These are phyloP conservation scores for Ormyrus labotus DNA, from an alignment of 2,888 invertebrate species.

Conservation along the genomic window DNA sequence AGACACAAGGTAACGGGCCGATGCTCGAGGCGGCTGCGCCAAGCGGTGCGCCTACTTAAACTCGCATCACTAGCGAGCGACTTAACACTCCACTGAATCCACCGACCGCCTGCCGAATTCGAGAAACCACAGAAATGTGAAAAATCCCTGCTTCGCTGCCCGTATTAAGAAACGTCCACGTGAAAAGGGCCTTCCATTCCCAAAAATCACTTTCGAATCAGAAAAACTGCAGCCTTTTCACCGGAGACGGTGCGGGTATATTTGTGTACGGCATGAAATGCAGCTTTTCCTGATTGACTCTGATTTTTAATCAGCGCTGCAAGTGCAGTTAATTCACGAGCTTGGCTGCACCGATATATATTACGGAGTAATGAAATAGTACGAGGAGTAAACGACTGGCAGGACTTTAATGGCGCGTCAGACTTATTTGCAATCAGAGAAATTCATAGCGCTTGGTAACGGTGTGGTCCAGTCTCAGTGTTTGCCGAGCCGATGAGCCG, in stretches of 20 bases:
- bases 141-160: conserved; percentile 5
- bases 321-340: conserved; percentile 2
- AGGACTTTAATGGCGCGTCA: conserved; percentile 28
- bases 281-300: not conserved
- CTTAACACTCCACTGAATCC: conserved; percentile 23
- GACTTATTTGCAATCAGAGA: conserved; percentile 34
- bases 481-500: not conserved
- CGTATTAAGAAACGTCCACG: conserved; percentile 9
- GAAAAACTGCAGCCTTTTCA: not conserved
- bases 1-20: conserved; percentile 44
- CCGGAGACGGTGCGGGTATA: not conserved
- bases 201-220: conserved; percentile 10
- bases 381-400: not conserved
- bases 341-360: not conserved
- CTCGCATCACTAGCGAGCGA: not conserved
- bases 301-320: conserved; percentile 6
- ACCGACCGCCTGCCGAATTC: conserved; percentile 15
- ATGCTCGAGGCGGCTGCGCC: conserved; percentile 20
- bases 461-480: conserved; percentile 19
- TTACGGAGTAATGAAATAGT: conserved; percentile 23
- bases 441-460: conserved; percentile 42
- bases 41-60: conserved; percentile 15
- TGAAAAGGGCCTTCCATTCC: conserved; percentile 3
- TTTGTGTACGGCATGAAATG: not conserved
- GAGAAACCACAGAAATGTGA: conserved; percentile 20